Percentiles rank a stretch among this genome's conserved stretches.
These are phyloP conservation scores for Hippocampus guttulatus DNA, from an alignment of 2,113 vertebrate species.

Conservation along the genomic window DNA sequence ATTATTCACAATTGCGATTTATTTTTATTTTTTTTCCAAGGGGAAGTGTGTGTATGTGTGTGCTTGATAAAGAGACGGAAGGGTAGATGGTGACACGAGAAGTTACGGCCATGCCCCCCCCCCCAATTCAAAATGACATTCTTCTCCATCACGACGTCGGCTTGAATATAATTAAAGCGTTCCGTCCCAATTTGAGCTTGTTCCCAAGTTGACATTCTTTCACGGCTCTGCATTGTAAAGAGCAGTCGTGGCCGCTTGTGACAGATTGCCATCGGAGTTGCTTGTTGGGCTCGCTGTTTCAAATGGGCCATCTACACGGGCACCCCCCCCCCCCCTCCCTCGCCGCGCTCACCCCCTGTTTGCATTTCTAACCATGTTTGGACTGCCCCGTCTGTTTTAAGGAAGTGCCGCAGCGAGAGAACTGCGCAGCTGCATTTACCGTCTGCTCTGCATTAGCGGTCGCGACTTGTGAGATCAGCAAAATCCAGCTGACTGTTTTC, in stretches of 20 bases:
- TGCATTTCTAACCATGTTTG: conserved; percentile 19
- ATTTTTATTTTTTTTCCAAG: too few species aligned
- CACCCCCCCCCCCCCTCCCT: not conserved
- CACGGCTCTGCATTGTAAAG: not conserved
- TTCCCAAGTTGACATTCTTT: not conserved
- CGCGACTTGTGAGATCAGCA: not conserved
- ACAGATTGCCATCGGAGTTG: conserved; percentile 5
- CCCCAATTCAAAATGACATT: too few species aligned
- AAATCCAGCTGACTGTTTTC: not conserved
- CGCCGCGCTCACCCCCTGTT: not conserved
- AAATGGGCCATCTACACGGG: not conserved
- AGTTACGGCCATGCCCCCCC: too few species aligned
- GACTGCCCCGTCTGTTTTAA: conserved; percentile 16
- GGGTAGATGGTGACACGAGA: too few species aligned
- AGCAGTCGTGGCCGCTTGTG: not conserved
- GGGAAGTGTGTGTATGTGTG: too few species aligned
- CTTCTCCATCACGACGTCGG: too few species aligned
- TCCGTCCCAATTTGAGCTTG: not conserved
- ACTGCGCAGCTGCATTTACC: not conserved
- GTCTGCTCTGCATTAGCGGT: not conserved
- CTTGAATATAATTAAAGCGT: not conserved
- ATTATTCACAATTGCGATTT: too few species aligned
- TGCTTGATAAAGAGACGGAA: too few species aligned
- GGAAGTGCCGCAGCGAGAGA: conserved; percentile 10
- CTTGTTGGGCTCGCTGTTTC: not conserved